Percentiles rank a stretch among this genome's conserved stretches.
Conservation (phyloP, 2,113 vertebrate species). For the Macrotis lagotis region DNA sequence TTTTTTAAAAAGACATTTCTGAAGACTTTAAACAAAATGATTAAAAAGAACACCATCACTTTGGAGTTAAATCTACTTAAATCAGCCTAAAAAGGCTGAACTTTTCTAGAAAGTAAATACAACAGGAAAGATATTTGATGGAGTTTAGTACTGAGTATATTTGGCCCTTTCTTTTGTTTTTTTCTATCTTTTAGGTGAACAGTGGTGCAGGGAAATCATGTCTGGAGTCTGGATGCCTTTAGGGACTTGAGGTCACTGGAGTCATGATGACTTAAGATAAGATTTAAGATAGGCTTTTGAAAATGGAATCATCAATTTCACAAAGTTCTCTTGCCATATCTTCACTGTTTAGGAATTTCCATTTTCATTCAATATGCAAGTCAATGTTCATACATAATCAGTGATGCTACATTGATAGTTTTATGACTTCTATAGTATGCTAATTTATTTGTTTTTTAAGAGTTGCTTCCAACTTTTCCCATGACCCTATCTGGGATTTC, state of each 20-base stretch:
- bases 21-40: background rate
- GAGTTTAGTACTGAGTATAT: background rate
- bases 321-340: slow-evolving; percentile 5
- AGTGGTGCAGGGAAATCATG: background rate
- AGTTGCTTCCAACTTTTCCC: too few species aligned
- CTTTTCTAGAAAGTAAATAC: background rate
- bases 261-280: background rate
- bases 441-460: background rate
- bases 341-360: slow-evolving; percentile 27
- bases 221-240: background rate
- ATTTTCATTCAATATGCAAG: slow-evolving; percentile 29
- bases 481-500: too few species aligned
- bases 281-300: background rate
- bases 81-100: background rate
- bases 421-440: background rate
- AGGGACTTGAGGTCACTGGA: background rate
- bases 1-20: background rate
- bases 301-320: slow-evolving; percentile 3
- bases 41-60: background rate
- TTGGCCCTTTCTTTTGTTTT: background rate
- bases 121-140: background rate
- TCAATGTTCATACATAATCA: slow-evolving; percentile 4
- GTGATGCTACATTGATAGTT: slow-evolving; percentile 4
- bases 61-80: background rate
- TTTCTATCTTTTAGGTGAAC: background rate